Evolutionary conservation across 2,797 vertebrate genomes (phyloP).

Genomic region (Rhincodon typus): DNA sequence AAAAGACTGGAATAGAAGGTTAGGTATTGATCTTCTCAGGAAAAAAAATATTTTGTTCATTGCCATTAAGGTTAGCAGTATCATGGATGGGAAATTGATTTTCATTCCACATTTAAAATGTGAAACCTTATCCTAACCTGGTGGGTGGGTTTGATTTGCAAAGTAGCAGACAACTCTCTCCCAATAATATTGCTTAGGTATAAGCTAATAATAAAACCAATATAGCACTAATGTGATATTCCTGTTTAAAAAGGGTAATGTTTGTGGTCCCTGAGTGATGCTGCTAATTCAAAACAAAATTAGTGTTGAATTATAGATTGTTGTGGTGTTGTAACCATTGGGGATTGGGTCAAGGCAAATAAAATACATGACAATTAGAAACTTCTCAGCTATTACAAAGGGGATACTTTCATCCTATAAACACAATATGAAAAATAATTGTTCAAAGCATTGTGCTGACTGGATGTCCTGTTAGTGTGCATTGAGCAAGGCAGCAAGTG

Average conservation of each 20-base stretch:
- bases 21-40: slow-evolving; percentile 7
- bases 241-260: background rate
- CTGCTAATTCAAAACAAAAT: background rate
- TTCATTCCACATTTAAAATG: background rate
- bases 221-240: background rate
- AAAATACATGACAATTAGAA: background rate
- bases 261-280: background rate
- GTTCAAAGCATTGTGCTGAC: background rate
- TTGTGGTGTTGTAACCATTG: background rate
- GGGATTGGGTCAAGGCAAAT: background rate
- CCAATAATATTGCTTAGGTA: background rate
- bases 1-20: background rate
- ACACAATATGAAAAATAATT: background rate
- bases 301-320: background rate
- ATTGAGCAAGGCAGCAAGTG: background rate
- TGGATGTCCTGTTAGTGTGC: background rate
- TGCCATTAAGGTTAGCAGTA: background rate
- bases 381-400: background rate
- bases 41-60: background rate
- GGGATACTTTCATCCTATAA: background rate
- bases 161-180: background rate
- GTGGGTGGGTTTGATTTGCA: no score
- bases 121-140: no score
- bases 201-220: background rate
- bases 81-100: background rate